A percentile compares a stretch with the other conserved stretches of the same genome.
These are phyloP conservation scores for Apaloderma vittatum DNA, from an alignment of 2,113 vertebrate genomes.

Conservation along the genomic window DNA sequence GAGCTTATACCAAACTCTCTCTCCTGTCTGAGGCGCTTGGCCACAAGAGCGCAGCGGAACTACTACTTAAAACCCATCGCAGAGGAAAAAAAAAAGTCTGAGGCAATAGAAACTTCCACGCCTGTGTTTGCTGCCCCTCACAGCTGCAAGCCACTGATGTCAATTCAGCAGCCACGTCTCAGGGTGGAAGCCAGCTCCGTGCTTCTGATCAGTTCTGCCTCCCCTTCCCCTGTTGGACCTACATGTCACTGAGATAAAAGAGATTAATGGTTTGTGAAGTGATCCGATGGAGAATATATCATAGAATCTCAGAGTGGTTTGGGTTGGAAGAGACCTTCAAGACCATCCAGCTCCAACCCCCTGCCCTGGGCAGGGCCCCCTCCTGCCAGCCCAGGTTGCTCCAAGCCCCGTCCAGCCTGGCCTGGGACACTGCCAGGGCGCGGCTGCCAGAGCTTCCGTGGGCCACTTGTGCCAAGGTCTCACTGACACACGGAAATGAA, in stretches of 20 bases:
- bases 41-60: rapidly evolving
- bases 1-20: rapidly evolving
- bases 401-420: too few relatives aligned
- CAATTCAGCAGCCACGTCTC: rapidly evolving
- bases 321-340: too few relatives aligned
- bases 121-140: too few relatives aligned
- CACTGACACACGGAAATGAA: too few relatives aligned
- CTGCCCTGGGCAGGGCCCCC: too few relatives aligned
- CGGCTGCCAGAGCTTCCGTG: too few relatives aligned
- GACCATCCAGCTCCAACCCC: too few relatives aligned
- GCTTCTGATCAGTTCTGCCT: rapidly evolving
- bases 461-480: too few relatives aligned
- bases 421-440: too few relatives aligned
- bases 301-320: too few relatives aligned
- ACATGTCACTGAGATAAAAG: rapidly evolving
- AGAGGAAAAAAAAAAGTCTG: rapidly evolving
- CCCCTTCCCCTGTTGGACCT: rapidly evolving
- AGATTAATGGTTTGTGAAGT: rapidly evolving
- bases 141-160: rapidly evolving
- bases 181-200: rapidly evolving
- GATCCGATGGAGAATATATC: too few relatives aligned
- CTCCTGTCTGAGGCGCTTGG: neutral
- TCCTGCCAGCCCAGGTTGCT: too few relatives aligned
- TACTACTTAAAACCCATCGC: rapidly evolving
- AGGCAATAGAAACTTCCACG: rapidly evolving